These are phyloP conservation scores for Lamellibrachia luymesi DNA, from an alignment of 1,140 invertebrate species.

Conservation along the genomic window DNA sequence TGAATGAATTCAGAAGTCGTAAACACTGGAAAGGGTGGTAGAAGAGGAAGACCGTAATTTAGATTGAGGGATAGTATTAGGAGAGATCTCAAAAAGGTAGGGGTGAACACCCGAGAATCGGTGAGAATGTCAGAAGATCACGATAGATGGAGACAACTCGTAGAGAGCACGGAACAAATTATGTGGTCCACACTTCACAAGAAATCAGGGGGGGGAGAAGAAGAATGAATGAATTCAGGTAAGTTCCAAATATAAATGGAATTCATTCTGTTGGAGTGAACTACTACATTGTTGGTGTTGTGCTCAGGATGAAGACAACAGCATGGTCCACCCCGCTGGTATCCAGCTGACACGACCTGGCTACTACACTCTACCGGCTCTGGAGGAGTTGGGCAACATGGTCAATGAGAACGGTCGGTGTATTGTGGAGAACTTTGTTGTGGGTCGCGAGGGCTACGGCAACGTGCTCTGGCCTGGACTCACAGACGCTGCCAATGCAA, in stretches of 20 bases:
- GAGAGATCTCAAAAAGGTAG: not conserved
- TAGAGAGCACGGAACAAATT: too few relatives aligned
- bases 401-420: slow-evolving; percentile 74
- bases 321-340: slow-evolving; percentile 57
- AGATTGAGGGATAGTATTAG: too few relatives aligned
- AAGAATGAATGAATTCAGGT: too few relatives aligned
- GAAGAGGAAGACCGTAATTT: too few relatives aligned
- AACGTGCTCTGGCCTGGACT: slow-evolving; percentile 80
- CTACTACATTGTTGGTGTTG: not conserved
- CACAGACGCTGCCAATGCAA: slow-evolving; percentile 83
- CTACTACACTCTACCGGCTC: slow-evolving; percentile 82
- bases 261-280: too few relatives aligned
- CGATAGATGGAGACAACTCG: too few relatives aligned
- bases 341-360: slow-evolving; percentile 63
- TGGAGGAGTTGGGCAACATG: slow-evolving; percentile 71
- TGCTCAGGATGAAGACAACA: not conserved
- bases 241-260: too few relatives aligned
- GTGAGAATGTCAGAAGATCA: too few relatives aligned
- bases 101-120: not conserved
- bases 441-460: slow-evolving; percentile 88
- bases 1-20: not conserved
- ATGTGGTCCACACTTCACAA: too few relatives aligned
- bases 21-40: too few relatives aligned
- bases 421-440: slow-evolving; percentile 83
- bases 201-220: too few relatives aligned